Evolutionary conservation across 2,797 vertebrate species (phyloP), one percentile per base, ranked within the genome.

Genomic region (Periophthalmus magnuspinnatus): DNA sequence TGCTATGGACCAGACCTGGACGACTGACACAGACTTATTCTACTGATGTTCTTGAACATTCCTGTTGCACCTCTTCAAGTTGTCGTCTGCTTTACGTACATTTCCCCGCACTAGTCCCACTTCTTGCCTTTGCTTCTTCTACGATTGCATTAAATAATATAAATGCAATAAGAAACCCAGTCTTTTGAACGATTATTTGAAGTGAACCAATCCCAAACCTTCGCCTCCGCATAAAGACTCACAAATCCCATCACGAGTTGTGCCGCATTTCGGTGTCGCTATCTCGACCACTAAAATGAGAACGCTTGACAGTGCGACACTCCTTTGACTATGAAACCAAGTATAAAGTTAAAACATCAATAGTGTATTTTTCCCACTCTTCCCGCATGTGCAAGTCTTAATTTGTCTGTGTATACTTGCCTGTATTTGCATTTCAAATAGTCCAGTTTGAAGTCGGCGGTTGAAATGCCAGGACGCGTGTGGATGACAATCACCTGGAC

Each of bases 391-490:
- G 67, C 80, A 72, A 79, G 75, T 83, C 84, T 89, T 92, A 89
- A 93, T 93, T 91, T 93, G 88, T 90, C 88, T 86, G 86, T 84
- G 83, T 90, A 83, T 84, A 89, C 84, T 80, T 89, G 76, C 84
- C 76, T 87, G 82, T 88, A 94, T 94, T 94, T 93, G 94, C 94
- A 94, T 94, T 94, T 94, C 93, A 94, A 94, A 94, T 92, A 78
- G 75, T 85, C 88, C 72, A 90, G 90, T 93, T 93, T 92, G 89
- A 93, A 93, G 91, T 91, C 88, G 88, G 82, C 90, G 89, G 90
- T 92, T 93, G 93, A 94, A 94, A 94, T 94, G 93, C 93, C 93
- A 94, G 90, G 89, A 93, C 84, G 85, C 77, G 86, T 93, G 89
- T 89, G 91, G 93, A 93, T 94, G 93, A 92, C 93, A 93, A 93